A percentile compares a stretch with the other conserved stretches of the same genome.
Conservation (phyloP, 64 coral and sea anemone species). For the Anthopleura sola region DNA sequence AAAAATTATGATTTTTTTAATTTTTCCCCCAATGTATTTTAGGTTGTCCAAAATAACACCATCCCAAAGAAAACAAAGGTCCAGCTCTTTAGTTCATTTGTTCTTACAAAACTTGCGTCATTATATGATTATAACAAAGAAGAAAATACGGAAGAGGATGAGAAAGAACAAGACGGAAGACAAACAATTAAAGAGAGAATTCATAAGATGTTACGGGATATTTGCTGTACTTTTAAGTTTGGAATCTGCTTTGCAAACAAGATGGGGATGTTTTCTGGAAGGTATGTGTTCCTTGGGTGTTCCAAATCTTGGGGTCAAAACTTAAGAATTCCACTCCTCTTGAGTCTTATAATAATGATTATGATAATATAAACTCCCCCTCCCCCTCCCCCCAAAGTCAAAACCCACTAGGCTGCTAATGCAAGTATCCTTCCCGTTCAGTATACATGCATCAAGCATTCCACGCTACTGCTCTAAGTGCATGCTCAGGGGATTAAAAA, state of each 20-base stretch:
- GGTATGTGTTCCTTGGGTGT: conserved; percentile 2
- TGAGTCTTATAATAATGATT: too few species aligned
- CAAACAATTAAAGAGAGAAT: conserved; percentile 4
- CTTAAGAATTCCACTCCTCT: too few species aligned
- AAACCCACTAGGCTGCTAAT: too few species aligned
- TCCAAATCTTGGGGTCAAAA: too few species aligned
- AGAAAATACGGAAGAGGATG: neutral
- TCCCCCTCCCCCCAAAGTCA: too few species aligned
- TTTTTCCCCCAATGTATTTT: neutral
- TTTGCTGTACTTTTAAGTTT: conserved; percentile 81
- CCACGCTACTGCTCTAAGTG: too few species aligned
- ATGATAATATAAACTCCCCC: too few species aligned
- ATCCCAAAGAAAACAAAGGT: conserved; percentile 84
- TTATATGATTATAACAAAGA: conserved; percentile 64
- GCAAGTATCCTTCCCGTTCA: too few species aligned
- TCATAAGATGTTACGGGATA: conserved; percentile 54
- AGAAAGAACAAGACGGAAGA: neutral
- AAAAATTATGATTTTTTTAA: too few species aligned
- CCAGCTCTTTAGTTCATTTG: conserved; percentile 62
- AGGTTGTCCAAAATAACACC: conserved; percentile 66
- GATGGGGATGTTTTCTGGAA: conserved; percentile 36
- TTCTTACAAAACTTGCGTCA: conserved; percentile 42
- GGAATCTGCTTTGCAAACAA: conserved; percentile 84
- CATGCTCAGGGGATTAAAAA: too few species aligned
- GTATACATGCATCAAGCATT: too few species aligned